Evolutionary conservation across 1,140 invertebrate genomes (phyloP), one percentile per base, ranked within the genome.

Genomic region (Zaprionus tsacasi): DNA sequence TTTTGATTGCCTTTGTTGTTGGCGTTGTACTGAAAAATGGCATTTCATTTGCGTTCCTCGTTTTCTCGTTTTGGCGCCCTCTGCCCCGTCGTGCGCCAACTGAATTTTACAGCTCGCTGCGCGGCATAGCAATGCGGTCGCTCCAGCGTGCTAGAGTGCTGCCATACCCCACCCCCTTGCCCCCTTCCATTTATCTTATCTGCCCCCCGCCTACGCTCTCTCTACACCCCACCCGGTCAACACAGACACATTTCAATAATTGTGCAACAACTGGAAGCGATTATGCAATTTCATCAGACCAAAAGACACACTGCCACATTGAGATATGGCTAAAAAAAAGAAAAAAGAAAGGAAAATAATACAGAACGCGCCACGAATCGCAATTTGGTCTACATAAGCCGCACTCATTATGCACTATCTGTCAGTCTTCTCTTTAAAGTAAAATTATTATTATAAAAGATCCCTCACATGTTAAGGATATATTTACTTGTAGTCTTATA

Each of bases 221-320:
- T 45, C 58, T 15, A 21, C 35, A 6, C 52, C 48, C 21, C 48
- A 36, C 59, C 67, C 59, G 59, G 48, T 66, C 68, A 77, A 69
- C 70, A 69, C 78, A 75, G 76, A 76, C 81, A 78, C 81, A 89
- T 90, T 89, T 89, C 86, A 89, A 89, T 89, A 89, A 89, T 89
- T 89, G 85, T 89, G 85, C 85, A 89, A 85, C 85, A 89, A 89
- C 85, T 89, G 85, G 85, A 89, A 89, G 76, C 81, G 86, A 89
- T 89, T 89, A 89, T 89, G 86, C 85, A 89, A 89, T 89, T 89
- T 81, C 85, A 89, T 81, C 85, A 89, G 81, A 76, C 86, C 81
- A 85, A 81, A 72, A 81, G 81, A 81, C 77, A 82, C 82, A 70
- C 63, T 72, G 77, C 70, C 76, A 71, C 77, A 80, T 60, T 56